Evolutionary conservation across 1,140 invertebrate species (phyloP), one percentile per base, ranked within the genome.

Genomic region (Belonocnema kinseyi): DNA sequence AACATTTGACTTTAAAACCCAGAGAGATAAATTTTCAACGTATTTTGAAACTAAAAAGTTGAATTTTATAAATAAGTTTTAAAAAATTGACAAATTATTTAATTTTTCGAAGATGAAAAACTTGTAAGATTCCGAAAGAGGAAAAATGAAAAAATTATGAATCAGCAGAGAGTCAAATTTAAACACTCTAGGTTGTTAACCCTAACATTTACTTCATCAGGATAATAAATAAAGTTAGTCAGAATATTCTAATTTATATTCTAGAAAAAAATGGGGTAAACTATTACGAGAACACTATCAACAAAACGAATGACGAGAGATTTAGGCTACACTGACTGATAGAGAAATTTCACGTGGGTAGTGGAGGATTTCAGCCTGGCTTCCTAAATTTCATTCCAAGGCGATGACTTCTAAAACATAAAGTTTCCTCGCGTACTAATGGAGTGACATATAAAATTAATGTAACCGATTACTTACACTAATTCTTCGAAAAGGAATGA

Each of bases 301-400:
- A 40, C 33, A 66, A 40, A 66, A 66, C 26, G 16, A 66, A 33
- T 16, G 26, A 66, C 61, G 16, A n/a, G 14, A n/a, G 21, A 66
- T 66, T 66, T 66, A 66, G 33, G 14, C 26, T 16, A 40, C 33
- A 66, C 61, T 40, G 33, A 66, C n/a, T 66, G 61, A 14, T 66
- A 66, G 11, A 46, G 61, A 40, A 66, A 40, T 46, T 66, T 66
- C 26, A 40, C 61, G 61, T 66, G 33, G 26, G 61, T 5, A 46
- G 26, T 46, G 10, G 40, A 46, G n/a, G 26, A 66, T 66, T 66
- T 21, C 26, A 16, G 40, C 61, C 14, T 66, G 61, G 33, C 7
- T 66, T 40, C 40, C 61, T 66, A 66, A 40, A 66, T 46, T 61
- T 61, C 58, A 61, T 61, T 66, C 40, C 12, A 33, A 66, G 61